These are phyloP conservation scores for Synergus umbraculus DNA, from an alignment of 2,888 invertebrate species.

Conservation along the genomic window DNA sequence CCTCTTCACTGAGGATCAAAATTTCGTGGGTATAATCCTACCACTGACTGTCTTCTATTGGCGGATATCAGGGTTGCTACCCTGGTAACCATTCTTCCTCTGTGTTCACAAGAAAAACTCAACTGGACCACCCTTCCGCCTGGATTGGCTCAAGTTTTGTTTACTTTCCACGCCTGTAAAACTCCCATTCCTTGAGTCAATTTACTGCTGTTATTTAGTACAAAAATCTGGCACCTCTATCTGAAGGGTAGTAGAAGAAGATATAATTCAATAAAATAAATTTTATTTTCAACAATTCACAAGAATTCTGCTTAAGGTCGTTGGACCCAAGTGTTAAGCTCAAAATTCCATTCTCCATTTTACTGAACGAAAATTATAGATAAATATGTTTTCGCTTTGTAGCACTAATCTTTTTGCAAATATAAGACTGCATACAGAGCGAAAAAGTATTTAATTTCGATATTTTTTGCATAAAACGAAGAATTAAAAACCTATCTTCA, in stretches of 20 bases:
- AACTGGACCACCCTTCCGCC: conserved; percentile 28
- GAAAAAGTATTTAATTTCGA: too few relatives aligned
- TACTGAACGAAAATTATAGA: too few relatives aligned
- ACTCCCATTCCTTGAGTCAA: background rate
- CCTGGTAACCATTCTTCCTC: conserved; percentile 28
- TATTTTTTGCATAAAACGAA: too few relatives aligned
- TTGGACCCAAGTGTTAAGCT: too few relatives aligned
- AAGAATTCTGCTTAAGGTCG: background rate
- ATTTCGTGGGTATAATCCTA: conserved; percentile 11
- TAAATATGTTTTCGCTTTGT: too few relatives aligned
- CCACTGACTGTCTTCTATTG: conserved; percentile 18
- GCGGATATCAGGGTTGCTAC: background rate
- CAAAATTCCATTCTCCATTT: too few relatives aligned
- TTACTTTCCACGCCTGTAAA: conserved; percentile 31
- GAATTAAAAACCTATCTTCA: too few relatives aligned
- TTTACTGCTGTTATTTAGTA: background rate
- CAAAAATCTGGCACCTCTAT: background rate
- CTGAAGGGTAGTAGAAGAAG: background rate
- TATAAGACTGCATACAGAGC: too few relatives aligned
- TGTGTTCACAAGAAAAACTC: conserved; percentile 9
- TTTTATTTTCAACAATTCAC: background rate
- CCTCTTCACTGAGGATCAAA: background rate
- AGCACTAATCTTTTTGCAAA: too few relatives aligned
- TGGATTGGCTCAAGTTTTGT: conserved; percentile 32
- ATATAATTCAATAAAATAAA: background rate